Conservation (phyloP, 2,113 vertebrate genomes). For the Aythya baeri region DNA sequence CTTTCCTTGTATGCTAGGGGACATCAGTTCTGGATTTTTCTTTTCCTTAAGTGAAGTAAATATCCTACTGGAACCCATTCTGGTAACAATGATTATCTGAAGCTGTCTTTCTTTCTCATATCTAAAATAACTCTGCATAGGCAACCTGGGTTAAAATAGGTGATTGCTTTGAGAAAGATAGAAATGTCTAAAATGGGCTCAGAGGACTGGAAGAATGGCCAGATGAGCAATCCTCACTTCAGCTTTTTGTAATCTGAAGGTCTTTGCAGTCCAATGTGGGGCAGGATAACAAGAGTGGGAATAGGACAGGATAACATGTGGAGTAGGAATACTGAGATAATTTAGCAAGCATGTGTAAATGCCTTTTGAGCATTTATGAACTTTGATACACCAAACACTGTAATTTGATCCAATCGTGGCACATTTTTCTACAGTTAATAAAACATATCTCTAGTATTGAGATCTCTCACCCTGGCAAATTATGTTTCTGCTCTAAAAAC, state of each 20-base stretch:
- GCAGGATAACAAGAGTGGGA: background rate
- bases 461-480: background rate
- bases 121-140: background rate
- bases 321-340: background rate
- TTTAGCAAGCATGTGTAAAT: background rate
- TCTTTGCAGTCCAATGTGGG: background rate
- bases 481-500: background rate
- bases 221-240: background rate
- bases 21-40: background rate
- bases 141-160: background rate
- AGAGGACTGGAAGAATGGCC: background rate
- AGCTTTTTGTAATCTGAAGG: background rate
- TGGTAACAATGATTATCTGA: background rate
- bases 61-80: background rate
- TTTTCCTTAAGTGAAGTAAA: background rate
- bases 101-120: background rate
- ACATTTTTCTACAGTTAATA: too few species aligned
- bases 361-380: background rate
- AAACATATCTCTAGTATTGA: background rate
- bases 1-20: background rate
- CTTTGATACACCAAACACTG: background rate
- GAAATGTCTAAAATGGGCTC: background rate
- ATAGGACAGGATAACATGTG: background rate
- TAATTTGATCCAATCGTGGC: background rate
- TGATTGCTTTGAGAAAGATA: background rate